Evolutionary conservation across 2,113 vertebrate species (phyloP), one percentile per base, ranked within the genome.

Genomic region (Pomatorhinus ruficollis): DNA sequence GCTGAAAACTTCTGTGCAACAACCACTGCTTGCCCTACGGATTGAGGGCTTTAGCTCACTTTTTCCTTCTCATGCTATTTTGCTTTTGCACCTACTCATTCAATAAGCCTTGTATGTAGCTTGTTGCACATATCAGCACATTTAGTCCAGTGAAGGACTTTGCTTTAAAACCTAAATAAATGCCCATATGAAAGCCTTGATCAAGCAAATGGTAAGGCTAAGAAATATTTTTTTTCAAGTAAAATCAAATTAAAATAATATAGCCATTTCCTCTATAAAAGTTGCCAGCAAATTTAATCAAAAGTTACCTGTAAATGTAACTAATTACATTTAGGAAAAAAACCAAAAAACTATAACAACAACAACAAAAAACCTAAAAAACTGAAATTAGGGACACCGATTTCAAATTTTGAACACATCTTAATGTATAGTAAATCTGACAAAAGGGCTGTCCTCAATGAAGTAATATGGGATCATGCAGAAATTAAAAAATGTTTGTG

Each of bases 261-360:
- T 27, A 40, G 2, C 1, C 1, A 59, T 68, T 83, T 70, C 11
- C 10, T 40, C 20, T 63, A 15, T 39, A 57, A 79, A 76, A 24
- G 12, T 63, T 75, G 15, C 6, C 4, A 24, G 31, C 10, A 77
- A 50, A 76, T 50, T 72, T 63, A 45, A 64, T 8, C 5, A 64
- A 69, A 79, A 64, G 3, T 54, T 80, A 7, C 3, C 9, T 71
- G 25, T 25, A 71, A 59, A 69, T 78, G 40, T 30, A 65, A 10
- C 2, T 16, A 25, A 12, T 77, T 10, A 64, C 1, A 18, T 77
- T 40, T 39, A 6, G 12, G 1, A 4, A 3, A 57, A 8, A 22
- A 47, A 17, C 23, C 6, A 23, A n/a, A 63, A 10, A 45, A 45
- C 21, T 21, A 47, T 11, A 47, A 47, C 45, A 47, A 45, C 19